Evolutionary conservation across 2,797 vertebrate species (phyloP).

Genomic region (Anisognathus igniventris): DNA sequence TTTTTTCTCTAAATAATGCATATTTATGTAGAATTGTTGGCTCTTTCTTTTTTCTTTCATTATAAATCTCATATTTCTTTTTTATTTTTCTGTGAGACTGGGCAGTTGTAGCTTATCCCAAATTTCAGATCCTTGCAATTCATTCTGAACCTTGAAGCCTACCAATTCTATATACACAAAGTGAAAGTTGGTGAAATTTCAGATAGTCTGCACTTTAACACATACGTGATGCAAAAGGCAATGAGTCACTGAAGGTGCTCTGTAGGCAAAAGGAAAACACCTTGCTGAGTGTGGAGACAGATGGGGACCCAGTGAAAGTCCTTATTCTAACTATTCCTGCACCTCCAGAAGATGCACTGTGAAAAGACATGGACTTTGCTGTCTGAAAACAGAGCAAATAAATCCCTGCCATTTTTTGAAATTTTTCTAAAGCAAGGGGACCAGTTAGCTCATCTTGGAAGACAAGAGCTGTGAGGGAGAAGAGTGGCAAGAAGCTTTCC

Average conservation of each 20-base stretch:
- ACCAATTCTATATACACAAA: not conserved
- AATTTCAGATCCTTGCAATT: not conserved
- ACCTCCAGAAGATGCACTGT: not conserved
- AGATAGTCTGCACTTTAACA: not conserved
- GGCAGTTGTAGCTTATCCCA: not conserved
- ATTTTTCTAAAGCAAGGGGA: not conserved
- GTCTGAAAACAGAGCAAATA: not conserved
- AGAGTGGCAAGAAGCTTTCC: not conserved
- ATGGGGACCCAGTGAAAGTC: accelerated
- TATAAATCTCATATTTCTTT: not conserved
- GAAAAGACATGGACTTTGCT: not conserved
- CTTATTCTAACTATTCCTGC: not conserved
- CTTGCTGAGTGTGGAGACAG: not conserved
- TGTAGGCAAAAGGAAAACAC: not conserved
- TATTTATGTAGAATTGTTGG: not conserved
- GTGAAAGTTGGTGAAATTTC: not conserved
- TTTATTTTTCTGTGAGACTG: not conserved
- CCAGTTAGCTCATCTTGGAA: not conserved
- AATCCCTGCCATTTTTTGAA: not conserved
- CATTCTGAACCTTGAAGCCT: not conserved
- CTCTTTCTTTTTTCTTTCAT: not conserved
- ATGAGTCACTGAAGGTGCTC: not conserved
- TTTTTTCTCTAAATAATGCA: conserved; percentile 32
- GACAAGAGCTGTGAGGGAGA: not conserved
- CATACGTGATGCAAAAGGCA: not conserved